A percentile compares a stretch with the other conserved stretches of the same genome.
Conservation (phyloP, 2,888 invertebrate genomes). For the Tinea trinotella region DNA sequence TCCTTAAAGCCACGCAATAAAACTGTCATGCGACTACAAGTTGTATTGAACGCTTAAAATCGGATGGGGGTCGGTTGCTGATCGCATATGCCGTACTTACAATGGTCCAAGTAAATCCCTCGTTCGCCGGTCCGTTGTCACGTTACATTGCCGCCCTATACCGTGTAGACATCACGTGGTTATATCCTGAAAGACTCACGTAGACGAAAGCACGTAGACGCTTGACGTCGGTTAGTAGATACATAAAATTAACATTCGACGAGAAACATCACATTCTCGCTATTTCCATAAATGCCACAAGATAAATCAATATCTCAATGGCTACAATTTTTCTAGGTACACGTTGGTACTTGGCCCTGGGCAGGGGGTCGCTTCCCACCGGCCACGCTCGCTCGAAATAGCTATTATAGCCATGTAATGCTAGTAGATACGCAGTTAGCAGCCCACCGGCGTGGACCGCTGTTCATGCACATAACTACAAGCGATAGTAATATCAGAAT, state of each 20-base stretch:
- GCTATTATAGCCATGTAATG: too few species aligned
- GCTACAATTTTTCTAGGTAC: too few species aligned
- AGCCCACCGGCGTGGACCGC: too few species aligned
- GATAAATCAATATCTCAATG: too few species aligned
- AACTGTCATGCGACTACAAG: background rate
- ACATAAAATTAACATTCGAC: too few species aligned
- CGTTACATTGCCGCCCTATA: background rate
- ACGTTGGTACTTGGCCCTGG: too few species aligned
- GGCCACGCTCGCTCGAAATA: too few species aligned
- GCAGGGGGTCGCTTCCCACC: too few species aligned
- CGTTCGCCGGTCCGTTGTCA: background rate
- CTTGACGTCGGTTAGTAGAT: constrained; percentile 9
- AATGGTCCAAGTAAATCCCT: background rate
- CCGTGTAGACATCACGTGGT: background rate
- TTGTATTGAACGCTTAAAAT: background rate
- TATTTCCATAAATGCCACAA: too few species aligned
- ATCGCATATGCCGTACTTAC: background rate
- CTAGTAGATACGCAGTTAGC: too few species aligned
- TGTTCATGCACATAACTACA: too few species aligned
- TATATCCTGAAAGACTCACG: constrained; percentile 8
- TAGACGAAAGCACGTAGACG: background rate
- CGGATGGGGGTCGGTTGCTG: background rate
- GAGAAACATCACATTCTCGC: too few species aligned
- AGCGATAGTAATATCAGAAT: background rate
- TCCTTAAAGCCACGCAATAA: background rate